Conservation (phyloP, 2,797 vertebrate genomes). For the Paramormyrops hopkinsi region DNA sequence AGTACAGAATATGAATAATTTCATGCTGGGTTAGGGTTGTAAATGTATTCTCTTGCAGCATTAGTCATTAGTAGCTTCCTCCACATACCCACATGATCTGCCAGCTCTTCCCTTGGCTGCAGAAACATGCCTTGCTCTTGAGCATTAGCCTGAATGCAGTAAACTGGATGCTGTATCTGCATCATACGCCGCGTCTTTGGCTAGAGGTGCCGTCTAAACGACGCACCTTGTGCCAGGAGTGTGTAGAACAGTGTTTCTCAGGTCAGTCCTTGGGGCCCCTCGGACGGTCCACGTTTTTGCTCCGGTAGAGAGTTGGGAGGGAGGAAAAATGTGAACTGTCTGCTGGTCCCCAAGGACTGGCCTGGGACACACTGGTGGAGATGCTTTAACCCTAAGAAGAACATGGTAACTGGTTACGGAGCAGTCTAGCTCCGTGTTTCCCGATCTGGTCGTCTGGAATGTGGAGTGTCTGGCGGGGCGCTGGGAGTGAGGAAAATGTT, state of each 20-base stretch:
- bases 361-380: neutral
- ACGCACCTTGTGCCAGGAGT: neutral
- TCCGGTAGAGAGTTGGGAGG: neutral
- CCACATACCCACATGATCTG: neutral
- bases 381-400: neutral
- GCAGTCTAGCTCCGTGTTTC: neutral
- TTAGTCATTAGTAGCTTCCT: neutral
- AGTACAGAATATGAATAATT: neutral
- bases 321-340: neutral
- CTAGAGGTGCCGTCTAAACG: neutral
- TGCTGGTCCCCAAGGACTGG: neutral
- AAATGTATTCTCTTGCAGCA: neutral
- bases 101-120: neutral
- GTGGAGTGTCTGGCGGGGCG: neutral
- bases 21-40: neutral
- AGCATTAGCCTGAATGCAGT: neutral
- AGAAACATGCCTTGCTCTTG: neutral
- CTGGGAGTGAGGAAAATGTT: neutral
- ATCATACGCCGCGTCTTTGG: neutral
- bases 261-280: neutral
- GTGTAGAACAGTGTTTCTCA: neutral
- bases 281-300: neutral
- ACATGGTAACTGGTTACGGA: neutral
- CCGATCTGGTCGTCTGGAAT: neutral
- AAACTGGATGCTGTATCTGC: neutral